Conservation (phyloP, 2,888 invertebrate genomes). For the Stenotaenia linearis region DNA sequence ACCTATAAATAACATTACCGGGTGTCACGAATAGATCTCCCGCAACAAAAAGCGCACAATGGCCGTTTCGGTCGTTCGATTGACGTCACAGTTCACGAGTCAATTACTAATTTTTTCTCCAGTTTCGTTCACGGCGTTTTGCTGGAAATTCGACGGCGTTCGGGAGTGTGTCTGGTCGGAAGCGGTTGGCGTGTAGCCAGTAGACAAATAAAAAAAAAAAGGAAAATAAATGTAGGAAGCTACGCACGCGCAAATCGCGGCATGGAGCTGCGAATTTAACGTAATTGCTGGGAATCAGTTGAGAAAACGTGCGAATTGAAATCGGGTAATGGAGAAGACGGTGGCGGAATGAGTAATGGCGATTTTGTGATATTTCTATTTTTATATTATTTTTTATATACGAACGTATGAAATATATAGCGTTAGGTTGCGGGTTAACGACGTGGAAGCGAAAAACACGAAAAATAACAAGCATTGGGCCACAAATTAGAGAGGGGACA, state of each 20-base stretch:
- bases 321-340: background rate
- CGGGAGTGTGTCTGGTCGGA: constrained; percentile 5
- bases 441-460: background rate
- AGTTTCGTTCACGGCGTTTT: background rate
- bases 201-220: background rate
- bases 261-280: background rate
- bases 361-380: background rate
- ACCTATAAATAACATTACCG: background rate
- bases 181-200: constrained; percentile 18
- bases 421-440: background rate
- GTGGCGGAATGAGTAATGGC: background rate
- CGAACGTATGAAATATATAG: no score
- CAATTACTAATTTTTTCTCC: background rate
- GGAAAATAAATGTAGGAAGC: no score
- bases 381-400: no score
- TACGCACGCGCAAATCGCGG: background rate
- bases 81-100: background rate
- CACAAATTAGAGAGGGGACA: background rate
- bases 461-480: background rate
- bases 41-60: background rate
- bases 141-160: background rate
- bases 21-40: background rate
- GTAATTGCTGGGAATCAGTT: background rate
- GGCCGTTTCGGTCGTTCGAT: background rate
- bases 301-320: background rate